A percentile compares a stretch with the other conserved stretches of the same genome.
These are phyloP conservation scores for Parauchenoglanis punctatus DNA, from an alignment of 2,797 vertebrate genomes.

Conservation along the genomic window DNA sequence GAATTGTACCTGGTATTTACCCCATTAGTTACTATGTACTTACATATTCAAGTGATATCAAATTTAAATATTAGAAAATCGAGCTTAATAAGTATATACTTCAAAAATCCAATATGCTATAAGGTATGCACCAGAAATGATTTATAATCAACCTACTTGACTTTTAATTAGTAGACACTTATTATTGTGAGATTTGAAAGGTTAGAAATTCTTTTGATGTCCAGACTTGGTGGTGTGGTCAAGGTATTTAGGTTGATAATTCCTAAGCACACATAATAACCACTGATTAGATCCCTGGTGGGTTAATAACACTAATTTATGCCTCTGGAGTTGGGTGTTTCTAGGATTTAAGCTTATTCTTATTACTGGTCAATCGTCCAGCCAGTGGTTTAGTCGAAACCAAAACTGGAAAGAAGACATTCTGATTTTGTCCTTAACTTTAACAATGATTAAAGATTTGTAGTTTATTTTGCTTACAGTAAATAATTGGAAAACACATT, in stretches of 20 bases:
- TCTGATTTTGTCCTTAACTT: not conserved
- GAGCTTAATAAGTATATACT: not conserved
- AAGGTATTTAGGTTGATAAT: slow-evolving; percentile 26
- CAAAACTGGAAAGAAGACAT: not conserved
- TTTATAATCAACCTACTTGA: not conserved
- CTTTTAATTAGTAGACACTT: not conserved
- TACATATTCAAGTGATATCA: not conserved
- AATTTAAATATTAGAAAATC: not conserved
- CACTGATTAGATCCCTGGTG: slow-evolving; percentile 52
- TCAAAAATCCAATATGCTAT: not conserved
- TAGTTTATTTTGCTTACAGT: not conserved
- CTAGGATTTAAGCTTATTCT: slow-evolving; percentile 39
- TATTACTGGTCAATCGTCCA: slow-evolving; percentile 10
- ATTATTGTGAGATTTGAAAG: not conserved
- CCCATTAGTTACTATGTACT: not conserved
- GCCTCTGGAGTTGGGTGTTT: slow-evolving; percentile 47
- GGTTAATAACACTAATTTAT: slow-evolving; percentile 58
- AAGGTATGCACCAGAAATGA: not conserved
- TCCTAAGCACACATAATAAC: slow-evolving; percentile 42
- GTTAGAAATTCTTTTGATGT: slow-evolving; percentile 14
- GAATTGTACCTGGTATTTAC: not conserved
- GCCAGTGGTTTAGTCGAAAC: not conserved
- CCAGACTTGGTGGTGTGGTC: slow-evolving; percentile 21
- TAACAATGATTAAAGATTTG: not conserved
- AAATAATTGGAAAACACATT: not conserved